Evolutionary conservation across 2,888 invertebrate species (phyloP), one percentile per base, ranked within the genome.

Genomic region (Dasysyrphus albostriatus): DNA sequence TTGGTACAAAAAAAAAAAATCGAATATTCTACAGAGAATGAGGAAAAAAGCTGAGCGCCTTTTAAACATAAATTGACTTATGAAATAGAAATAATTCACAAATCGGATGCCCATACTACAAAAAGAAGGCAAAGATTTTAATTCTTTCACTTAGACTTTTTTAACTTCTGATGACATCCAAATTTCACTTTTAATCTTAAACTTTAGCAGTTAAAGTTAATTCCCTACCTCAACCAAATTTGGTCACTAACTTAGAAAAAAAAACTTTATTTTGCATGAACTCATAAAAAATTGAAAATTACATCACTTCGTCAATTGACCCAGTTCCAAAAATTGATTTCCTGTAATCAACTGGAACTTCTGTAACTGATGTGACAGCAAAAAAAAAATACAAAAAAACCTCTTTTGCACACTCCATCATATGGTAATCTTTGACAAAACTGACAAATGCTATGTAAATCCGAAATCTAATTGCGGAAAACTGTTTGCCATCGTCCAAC

Each of bases 401-500:
- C 37, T 34, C 9, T 54, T 39, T 29, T 19, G 12, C 69, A 19
- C 39, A 49, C 16, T 37, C 19, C 49, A 69, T 51, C 39, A 39
- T 49, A 51, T 51, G 69, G 51, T n/a, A 69, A 69, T 69, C 51
- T 51, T 54, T 54, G 54, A 54, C 24, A 69, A 54, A 67, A 59
- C 73, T 56, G 69, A 54, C 67, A 73, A 78, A 67, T 59, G 58
- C 65, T 51, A 47, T 42, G 73, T 44, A 76, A 81, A 69, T 65
- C 67, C 14, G 12, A 77, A 85, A 72, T 85, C 81, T 77, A 85
- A 85, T 85, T 85, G 81, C 76, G 59, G 56, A 77, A 81, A 85
- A 77, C 81, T 81, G 84, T 81, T 73, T 85, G 73, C 76, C 39
- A 16, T 54, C 32, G 32, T 39, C 37, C 72, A 81, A 85, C 76